These are phyloP conservation scores for Diploptera punctata DNA, from an alignment of 2,888 invertebrate species.

Conservation along the genomic window DNA sequence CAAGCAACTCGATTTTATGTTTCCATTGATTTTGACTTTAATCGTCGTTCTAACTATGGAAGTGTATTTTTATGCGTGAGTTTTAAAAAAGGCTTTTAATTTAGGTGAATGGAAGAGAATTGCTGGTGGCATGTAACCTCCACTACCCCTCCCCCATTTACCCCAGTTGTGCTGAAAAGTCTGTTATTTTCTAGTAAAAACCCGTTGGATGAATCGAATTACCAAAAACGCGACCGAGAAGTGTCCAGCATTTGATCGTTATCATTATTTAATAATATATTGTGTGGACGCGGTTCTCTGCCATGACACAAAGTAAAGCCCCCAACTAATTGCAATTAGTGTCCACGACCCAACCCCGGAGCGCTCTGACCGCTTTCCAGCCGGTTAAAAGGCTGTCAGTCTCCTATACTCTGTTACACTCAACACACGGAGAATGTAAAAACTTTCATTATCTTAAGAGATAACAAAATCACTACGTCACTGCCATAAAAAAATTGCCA, in stretches of 20 bases:
- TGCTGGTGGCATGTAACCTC: background rate
- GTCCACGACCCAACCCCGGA: background rate
- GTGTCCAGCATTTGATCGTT: constrained; percentile 4
- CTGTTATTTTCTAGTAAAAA: no score
- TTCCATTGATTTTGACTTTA: no score
- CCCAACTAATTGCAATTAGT: background rate
- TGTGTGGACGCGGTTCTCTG: background rate
- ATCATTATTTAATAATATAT: constrained; percentile 13
- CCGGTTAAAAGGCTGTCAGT: constrained; percentile 2
- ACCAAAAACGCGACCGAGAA: background rate
- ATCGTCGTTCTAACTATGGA: no score
- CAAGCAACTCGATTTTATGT: no score
- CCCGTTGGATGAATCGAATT: background rate
- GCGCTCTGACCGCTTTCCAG: background rate
- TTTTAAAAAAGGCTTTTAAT: no score
- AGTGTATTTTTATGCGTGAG: no score
- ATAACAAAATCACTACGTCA: no score
- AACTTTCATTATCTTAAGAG: no score
- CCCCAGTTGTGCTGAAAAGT: no score
- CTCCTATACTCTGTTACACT: no score
- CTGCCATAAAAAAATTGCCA: no score
- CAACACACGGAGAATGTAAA: no score
- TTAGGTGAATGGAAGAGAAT: background rate
- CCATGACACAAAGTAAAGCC: constrained; percentile 15
- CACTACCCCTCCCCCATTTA: background rate